A percentile compares a stretch with the other conserved stretches of the same genome.
phyloP scores from a whole-genome alignment of 2,797 vertebrate genomes.

The Danionella dracula region DNA sequence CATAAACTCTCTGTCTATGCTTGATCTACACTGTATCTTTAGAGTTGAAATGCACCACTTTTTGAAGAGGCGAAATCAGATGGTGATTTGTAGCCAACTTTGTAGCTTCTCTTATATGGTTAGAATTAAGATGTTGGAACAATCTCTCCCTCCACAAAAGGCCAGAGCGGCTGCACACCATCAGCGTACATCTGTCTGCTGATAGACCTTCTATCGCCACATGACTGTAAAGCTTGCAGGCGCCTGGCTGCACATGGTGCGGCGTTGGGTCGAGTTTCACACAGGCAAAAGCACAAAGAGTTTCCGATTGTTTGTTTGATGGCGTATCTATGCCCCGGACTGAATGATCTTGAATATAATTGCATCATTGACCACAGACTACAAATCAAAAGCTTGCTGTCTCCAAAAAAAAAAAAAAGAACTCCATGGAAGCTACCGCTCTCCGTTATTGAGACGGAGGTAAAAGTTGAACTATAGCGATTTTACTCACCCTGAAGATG shows the following conservation, averaged over 20 bases:
- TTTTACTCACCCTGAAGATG: too few relatives aligned
- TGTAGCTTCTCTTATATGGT: slow-evolving; percentile 22
- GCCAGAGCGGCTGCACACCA: slow-evolving; percentile 1
- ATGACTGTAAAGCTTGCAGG: slow-evolving; percentile 37
- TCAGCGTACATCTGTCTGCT: slow-evolving; percentile 18
- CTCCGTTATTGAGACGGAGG: too few relatives aligned
- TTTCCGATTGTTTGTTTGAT: slow-evolving; percentile 40
- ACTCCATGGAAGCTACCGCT: too few relatives aligned
- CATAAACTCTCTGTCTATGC: too few relatives aligned
- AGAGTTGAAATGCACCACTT: too few relatives aligned
- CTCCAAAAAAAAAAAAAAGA: too few relatives aligned
- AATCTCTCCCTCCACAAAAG: neutral
- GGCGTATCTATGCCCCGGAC: slow-evolving; percentile 23
- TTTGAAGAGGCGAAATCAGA: too few relatives aligned
- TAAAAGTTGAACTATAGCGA: too few relatives aligned
- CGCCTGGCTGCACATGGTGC: slow-evolving; percentile 36
- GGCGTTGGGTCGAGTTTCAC: slow-evolving; percentile 35
- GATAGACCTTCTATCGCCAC: slow-evolving; percentile 23
- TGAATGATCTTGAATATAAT: slow-evolving; percentile 29
- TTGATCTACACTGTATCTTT: too few relatives aligned
- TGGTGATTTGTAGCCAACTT: too few relatives aligned
- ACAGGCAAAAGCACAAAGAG: slow-evolving; percentile 20
- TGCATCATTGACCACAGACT: neutral
- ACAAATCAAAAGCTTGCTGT: too few relatives aligned
- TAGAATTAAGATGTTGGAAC: neutral